Conservation (phyloP, 2,888 invertebrate genomes). For the Mystacides longicornis region DNA sequence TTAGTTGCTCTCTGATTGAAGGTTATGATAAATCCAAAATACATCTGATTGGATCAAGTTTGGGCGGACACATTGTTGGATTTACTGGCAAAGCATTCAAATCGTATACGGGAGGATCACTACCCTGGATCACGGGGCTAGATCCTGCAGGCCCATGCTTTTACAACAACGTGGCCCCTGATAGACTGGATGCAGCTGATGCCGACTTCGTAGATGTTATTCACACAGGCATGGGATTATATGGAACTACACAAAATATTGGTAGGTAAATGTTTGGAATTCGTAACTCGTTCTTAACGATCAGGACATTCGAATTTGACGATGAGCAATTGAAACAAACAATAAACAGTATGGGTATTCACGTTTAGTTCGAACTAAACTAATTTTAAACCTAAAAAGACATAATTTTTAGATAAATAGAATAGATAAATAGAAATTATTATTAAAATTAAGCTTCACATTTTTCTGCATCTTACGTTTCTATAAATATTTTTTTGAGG, state of each 20-base stretch:
- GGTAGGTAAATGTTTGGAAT: constrained; percentile 11
- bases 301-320: too few species aligned
- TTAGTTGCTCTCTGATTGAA: background rate
- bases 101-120: constrained; percentile 15
- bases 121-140: constrained; percentile 12
- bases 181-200: background rate
- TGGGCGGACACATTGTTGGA: constrained; percentile 18
- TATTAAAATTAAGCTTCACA: too few species aligned
- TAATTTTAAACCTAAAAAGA: too few species aligned
- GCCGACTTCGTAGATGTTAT: constrained; percentile 19
- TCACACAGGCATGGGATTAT: constrained; percentile 9
- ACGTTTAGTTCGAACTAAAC: too few species aligned
- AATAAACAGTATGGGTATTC: too few species aligned
- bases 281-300: too few species aligned
- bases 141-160: constrained; percentile 24
- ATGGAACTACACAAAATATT: constrained; percentile 7
- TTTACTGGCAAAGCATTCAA: constrained; percentile 13
- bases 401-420: too few species aligned
- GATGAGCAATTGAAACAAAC: too few species aligned
- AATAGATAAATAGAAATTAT: too few species aligned
- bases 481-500: too few species aligned
- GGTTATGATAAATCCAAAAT: constrained; percentile 2
- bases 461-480: too few species aligned
- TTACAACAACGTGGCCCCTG: constrained; percentile 8
- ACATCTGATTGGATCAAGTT: constrained; percentile 17